These are phyloP conservation scores for Eueremaeus valkanovi DNA, from an alignment of 2,888 invertebrate genomes.

Conservation along the genomic window DNA sequence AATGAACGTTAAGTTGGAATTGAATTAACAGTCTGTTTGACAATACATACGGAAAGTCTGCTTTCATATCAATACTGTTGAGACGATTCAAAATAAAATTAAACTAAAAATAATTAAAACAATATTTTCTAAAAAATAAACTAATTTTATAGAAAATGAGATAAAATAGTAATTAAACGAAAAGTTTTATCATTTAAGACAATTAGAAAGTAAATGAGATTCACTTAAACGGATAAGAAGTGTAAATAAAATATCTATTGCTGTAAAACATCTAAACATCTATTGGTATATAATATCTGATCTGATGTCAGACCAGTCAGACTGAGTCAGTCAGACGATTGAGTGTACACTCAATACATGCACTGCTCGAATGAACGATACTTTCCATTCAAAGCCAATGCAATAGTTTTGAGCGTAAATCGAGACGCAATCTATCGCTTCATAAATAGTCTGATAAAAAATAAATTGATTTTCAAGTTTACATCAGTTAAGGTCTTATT, in stretches of 20 bases:
- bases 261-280: neutral
- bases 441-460: neutral
- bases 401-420: neutral
- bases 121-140: neutral
- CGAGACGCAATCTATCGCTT: neutral
- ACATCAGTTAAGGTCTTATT: too few species aligned
- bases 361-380: neutral
- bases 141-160: neutral
- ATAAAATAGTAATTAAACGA: neutral
- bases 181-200: neutral
- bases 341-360: too few species aligned
- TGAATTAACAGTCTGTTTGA: neutral
- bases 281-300: neutral
- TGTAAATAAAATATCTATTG: neutral
- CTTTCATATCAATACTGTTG: conserved; percentile 27
- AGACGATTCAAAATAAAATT: neutral
- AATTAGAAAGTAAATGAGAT: neutral
- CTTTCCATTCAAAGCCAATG: too few species aligned
- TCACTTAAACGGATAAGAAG: neutral
- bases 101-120: neutral
- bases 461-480: too few species aligned
- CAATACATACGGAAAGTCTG: conserved; percentile 38
- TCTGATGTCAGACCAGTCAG: conserved; percentile 14
- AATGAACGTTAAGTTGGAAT: neutral
- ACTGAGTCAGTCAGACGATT: too few species aligned